A percentile compares a stretch with the other conserved stretches of the same genome.
Evolutionary conservation across 2,113 vertebrate species (phyloP).

Genomic region (Pithys albifrons): DNA sequence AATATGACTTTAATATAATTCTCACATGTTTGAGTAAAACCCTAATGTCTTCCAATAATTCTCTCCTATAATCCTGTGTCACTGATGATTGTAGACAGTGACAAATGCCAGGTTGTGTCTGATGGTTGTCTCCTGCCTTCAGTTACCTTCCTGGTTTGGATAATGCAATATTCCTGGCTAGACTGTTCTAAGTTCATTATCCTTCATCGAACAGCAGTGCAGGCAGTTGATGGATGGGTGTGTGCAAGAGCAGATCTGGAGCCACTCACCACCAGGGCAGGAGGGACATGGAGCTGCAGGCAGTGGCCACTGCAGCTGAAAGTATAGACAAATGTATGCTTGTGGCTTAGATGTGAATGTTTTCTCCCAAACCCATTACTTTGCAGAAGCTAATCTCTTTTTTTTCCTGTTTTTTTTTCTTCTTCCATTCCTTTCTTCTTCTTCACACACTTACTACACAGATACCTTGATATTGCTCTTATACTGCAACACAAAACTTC

Average conservation of each 20-base stretch:
- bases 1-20: slow-evolving; percentile 70
- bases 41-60: slow-evolving; percentile 53
- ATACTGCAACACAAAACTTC: neutral
- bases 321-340: neutral
- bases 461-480: neutral
- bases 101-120: slow-evolving; percentile 17
- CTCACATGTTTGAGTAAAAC: slow-evolving; percentile 61
- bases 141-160: slow-evolving; percentile 39
- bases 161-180: slow-evolving; percentile 42
- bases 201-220: neutral
- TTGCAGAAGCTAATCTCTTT: neutral
- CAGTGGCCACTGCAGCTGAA: neutral
- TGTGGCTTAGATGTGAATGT: accelerated
- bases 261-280: neutral
- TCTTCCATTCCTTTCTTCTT: neutral
- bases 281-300: neutral
- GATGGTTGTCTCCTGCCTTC: neutral
- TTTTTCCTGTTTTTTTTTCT: neutral
- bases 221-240: neutral
- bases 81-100: slow-evolving; percentile 32
- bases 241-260: neutral
- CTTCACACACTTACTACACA: neutral
- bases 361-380: neutral
- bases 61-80: slow-evolving; percentile 40
- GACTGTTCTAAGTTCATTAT: slow-evolving; percentile 38